Evolutionary conservation across 2,888 invertebrate genomes (phyloP), one percentile per base, ranked within the genome.

Genomic region (Exephanes ischioxanthus): DNA sequence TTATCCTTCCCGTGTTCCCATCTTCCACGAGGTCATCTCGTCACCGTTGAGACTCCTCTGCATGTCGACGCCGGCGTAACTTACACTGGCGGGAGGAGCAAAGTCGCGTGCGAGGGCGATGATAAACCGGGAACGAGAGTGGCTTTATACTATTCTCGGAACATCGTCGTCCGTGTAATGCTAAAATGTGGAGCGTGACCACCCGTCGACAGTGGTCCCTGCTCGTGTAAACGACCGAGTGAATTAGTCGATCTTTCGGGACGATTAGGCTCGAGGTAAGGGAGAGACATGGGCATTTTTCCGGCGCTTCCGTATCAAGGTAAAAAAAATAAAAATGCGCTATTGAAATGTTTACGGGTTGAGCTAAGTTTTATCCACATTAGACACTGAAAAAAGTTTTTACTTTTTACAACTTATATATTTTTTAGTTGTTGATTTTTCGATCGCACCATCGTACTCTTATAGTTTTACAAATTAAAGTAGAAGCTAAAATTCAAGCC

Each of bases 21-120:
- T 91, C 90, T 89, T 87, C 87, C 90, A 76, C 89, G 90, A 90
- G 92, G 90, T 91, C 91, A 92, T 92, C 92, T 91, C 84, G 72
- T 85, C 86, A 78, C 63, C 51, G 55, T 67, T 45, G 14, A 67
- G 84, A 66, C 45, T 86, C 41, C 41, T 90, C 90, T 91, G 90
- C 90, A 89, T 89, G 90, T 80, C 84, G 87, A 82, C 71, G n/a
- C 55, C 26, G 55, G 81, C 86, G 83, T 88, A 82, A 85, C 83
- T 88, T 89, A 81, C 77, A 80, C 71, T 83, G 78, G 63, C 45
- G 9, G 51, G 55, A 11, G 41, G 19, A 58, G 70, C 55, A 58
- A 48, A 55, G 84, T 80, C 72, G 67, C 72, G 82, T 70, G 78
- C 86, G 80, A 83, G 84, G 78, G 83, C 78, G 86, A 71, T 53